Evolutionary conservation across 1,140 invertebrate species (phyloP), one percentile per base, ranked within the genome.

Genomic region (Brachionus calyciflorus): DNA sequence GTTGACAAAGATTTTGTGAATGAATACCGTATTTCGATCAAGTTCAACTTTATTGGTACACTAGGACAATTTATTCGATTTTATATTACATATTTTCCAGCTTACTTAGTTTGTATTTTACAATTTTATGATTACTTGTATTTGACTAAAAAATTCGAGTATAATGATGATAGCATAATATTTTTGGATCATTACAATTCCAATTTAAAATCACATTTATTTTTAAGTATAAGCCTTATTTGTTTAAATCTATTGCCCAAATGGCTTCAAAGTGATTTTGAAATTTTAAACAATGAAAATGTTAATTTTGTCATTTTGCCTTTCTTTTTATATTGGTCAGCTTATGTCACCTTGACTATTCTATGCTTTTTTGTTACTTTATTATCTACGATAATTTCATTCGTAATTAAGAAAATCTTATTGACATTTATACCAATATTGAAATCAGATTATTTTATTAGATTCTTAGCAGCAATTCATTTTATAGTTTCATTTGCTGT

Each of bases 1-100:
- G 14, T 51, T 10, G 46, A 19, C 19, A 40, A 51, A 55, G 51
- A 30, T 40, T 28, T n/a, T 33, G 9, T 2, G 1, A 24, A 44
- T 65, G n/a, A 2, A 14, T 51, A 51, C 14, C 6, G 3, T 5
- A 51, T 73, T 37, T 21, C 6, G 3, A 28, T 73, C 40, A 55
- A 12, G 41, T 55, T 40, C 33, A 49, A 55, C 26, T 51, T 51
- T 6, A 37, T 51, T 2, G 44, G 30, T 3, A 26, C 46, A 12
- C 2, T 73, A 12, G 69, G 69, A 30, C 69, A 73, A 55, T 40
- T 73, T 26, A 41, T 73, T 0, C 33, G 69, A 73, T 73, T 73
- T 40, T 73, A 73, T 73, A 17, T 19, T 19, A 17, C 19, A 28
- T 73, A 40, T 37, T 40, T 73, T 37, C 46, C 51, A 17, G 44